Evolutionary conservation across 2,888 invertebrate species (phyloP), one percentile per base, ranked within the genome.

Genomic region (Oasisia sp.): DNA sequence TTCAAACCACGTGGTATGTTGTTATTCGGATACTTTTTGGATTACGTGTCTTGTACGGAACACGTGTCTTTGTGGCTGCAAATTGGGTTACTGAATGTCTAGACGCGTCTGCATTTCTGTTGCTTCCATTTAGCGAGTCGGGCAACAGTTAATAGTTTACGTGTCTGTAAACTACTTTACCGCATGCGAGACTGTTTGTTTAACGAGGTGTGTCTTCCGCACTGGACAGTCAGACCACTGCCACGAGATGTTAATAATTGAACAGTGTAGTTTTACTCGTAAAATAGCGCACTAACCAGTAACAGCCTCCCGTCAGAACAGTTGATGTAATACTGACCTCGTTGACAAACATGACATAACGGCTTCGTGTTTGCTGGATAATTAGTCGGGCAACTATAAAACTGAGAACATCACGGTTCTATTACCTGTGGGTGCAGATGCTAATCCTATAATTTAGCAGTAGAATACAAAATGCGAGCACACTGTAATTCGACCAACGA

Each of bases 1-100:
- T 74, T 74, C 74, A 74, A 74, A n/a, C 74, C 74, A 74, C 74
- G 74, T 74, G 74, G 74, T 74, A 74, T 19, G 74, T 74, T 74
- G 74, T 19, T 19, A 27, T 74, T 74, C 9, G 9, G n/a, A 27
- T 74, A 27, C 74, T 19, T 74, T 19, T 74, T 19, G n/a, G 74
- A 74, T 27, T n/a, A 74, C 0, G 14, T 12, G 9, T 14, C 50
- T 14, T 9, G 50, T 38, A 38, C 38, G 50, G 50, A 50, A 50
- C 14, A 50, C 9, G 9, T 50, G 12, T 74, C 19, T n/a, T 4
- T 27, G n/a, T 74, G 74, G 27, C 74, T 74, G 74, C 19, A 74
- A n/a, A 74, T 19, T 74, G 14, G 74, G 19, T 74, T 14, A 19
- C 19, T 19, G n/a, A 74, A n/a, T 7, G 50, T 50, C 5, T 14